These are phyloP conservation scores for Pachyuromys duprasi DNA, from an alignment of 2,797 vertebrate genomes.

Conservation along the genomic window DNA sequence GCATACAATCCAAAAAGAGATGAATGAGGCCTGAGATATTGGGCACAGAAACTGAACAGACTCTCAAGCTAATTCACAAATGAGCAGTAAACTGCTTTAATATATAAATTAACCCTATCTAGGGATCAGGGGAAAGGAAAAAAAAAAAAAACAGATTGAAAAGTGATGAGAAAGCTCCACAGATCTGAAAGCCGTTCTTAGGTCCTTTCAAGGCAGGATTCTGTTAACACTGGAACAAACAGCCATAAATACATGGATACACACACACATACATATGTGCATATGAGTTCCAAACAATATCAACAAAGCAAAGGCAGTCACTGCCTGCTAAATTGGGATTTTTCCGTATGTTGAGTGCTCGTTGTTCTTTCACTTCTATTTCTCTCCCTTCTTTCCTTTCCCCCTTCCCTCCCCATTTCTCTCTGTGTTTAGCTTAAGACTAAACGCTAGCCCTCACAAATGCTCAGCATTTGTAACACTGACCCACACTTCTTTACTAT, in stretches of 20 bases:
- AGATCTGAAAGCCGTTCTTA: neutral
- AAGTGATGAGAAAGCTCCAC: neutral
- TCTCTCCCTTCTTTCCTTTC: neutral
- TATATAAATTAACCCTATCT: neutral
- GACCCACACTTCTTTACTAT: neutral
- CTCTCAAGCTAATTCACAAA: neutral
- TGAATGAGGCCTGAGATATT: neutral
- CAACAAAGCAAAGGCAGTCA: neutral
- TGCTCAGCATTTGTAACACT: neutral
- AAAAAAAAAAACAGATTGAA: neutral
- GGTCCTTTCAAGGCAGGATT: neutral
- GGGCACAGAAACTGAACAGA: neutral
- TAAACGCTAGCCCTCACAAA: neutral
- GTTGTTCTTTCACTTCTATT: neutral
- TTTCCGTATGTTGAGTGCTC: neutral
- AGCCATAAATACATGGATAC: neutral
- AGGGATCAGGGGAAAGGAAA: neutral
- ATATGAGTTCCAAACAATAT: neutral
- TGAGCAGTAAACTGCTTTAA: neutral
- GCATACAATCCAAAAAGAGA: neutral
- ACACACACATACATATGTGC: no score
- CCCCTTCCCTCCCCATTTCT: neutral
- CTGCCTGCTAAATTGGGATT: neutral
- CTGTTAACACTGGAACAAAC: neutral
- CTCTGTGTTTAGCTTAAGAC: neutral